phyloP scores from a whole-genome alignment of 1,140 invertebrate genomes.

The Pseudomyrmex concolor region DNA sequence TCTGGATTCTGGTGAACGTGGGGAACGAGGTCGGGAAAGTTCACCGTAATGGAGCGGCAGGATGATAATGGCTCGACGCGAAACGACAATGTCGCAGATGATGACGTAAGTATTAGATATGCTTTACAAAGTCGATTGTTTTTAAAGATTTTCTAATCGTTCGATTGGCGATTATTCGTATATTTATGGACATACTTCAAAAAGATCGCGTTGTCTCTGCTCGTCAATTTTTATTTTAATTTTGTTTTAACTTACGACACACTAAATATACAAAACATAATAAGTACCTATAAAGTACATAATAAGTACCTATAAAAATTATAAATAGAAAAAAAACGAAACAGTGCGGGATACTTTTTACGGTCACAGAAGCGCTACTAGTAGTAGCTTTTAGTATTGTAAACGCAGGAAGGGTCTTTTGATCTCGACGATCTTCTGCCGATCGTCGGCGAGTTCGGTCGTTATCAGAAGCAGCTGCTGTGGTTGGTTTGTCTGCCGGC shows the following conservation, averaged over 20 bases:
- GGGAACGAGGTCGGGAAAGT: conserved; percentile 52
- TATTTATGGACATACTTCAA: no score
- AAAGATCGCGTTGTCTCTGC: no score
- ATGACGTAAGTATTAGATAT: conserved; percentile 64
- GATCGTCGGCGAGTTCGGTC: conserved; percentile 94
- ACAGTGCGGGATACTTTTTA: background rate
- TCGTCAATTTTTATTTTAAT: no score
- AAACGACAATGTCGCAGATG: background rate
- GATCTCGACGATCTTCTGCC: conserved; percentile 94
- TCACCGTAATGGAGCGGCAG: conserved; percentile 66
- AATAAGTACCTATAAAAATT: no score
- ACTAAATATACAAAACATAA: no score
- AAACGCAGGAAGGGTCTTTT: conserved; percentile 85
- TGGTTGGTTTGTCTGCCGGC: conserved; percentile 95
- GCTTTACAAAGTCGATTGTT: no score
- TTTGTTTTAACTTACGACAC: no score
- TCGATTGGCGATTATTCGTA: no score
- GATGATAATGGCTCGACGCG: conserved; percentile 36
- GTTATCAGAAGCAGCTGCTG: conserved; percentile 93
- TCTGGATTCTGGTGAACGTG: conserved; percentile 63
- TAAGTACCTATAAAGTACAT: no score
- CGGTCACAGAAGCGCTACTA: background rate
- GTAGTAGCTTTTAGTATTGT: background rate
- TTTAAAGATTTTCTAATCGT: no score
- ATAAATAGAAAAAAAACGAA: background rate